Conservation (phyloP, 2,888 invertebrate genomes). For the Drosophila imparisetae region DNA sequence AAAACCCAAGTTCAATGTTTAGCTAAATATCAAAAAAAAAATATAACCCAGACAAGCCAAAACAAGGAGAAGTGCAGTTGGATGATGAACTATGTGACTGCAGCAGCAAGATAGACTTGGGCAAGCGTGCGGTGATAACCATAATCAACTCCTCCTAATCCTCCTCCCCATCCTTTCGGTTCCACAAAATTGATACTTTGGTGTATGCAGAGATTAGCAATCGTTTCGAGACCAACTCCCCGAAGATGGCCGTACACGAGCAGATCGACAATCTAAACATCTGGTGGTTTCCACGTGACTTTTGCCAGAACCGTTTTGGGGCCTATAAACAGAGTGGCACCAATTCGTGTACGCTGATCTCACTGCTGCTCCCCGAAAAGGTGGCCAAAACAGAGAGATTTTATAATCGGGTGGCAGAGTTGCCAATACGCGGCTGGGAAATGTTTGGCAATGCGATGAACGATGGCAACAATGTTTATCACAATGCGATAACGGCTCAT, state of each 20-base stretch:
- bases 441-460: constrained; percentile 86
- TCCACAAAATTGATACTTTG: background rate
- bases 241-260: constrained; percentile 79
- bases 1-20: constrained; percentile 68
- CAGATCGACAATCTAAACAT: constrained; percentile 81
- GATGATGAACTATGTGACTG: constrained; percentile 68
- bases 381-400: constrained; percentile 77
- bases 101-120: constrained; percentile 35
- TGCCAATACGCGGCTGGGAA: constrained; percentile 84
- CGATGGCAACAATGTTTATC: constrained; percentile 87
- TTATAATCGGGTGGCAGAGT: constrained; percentile 58
- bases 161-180: background rate
- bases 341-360: constrained; percentile 88
- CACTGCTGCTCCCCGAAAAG: constrained; percentile 86
- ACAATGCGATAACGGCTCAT: constrained; percentile 82
- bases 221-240: constrained; percentile 17
- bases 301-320: constrained; percentile 87
- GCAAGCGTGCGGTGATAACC: constrained; percentile 58
- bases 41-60: constrained; percentile 1
- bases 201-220: constrained; percentile 37
- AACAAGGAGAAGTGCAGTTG: constrained; percentile 29
- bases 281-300: constrained; percentile 87
- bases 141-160: background rate
- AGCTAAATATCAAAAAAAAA: constrained; percentile 42
- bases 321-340: constrained; percentile 85